Conservation (phyloP, 1,140 invertebrate species). For the Cyrtorhinus lividipennis region DNA sequence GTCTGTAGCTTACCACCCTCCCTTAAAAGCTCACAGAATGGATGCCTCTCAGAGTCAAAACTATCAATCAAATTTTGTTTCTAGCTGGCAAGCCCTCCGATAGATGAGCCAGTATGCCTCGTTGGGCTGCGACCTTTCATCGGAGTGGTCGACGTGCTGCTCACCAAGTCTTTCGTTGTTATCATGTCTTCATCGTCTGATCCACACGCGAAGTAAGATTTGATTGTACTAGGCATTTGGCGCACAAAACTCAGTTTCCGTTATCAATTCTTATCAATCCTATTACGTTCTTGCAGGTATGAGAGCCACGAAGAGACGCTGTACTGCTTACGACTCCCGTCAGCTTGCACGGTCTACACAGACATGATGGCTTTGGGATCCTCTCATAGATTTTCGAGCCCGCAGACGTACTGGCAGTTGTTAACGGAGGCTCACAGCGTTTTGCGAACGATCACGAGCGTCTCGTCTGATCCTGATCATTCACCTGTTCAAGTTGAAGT, state of each 20-base stretch:
- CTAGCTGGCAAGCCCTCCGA: conserved; percentile 39
- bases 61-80: too few relatives aligned
- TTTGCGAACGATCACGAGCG: conserved; percentile 30
- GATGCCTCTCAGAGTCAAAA: too few relatives aligned
- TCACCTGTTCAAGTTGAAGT: conserved; percentile 22
- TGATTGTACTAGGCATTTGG: background rate
- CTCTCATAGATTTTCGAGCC: conserved; percentile 34
- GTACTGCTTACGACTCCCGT: conserved; percentile 46
- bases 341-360: conserved; percentile 41
- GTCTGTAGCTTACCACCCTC: too few relatives aligned
- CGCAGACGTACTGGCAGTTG: conserved; percentile 46
- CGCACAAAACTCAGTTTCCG: background rate
- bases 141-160: conserved; percentile 47
- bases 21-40: too few relatives aligned
- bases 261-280: background rate
- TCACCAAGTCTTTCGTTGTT: conserved; percentile 44
- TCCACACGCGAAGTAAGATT: conserved; percentile 30
- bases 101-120: conserved; percentile 49
- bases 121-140: conserved; percentile 57
- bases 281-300: conserved; percentile 28
- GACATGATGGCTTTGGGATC: conserved; percentile 50
- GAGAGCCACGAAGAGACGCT: conserved; percentile 36
- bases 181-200: conserved; percentile 46
- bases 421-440: conserved; percentile 50
- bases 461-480: conserved; percentile 22